These are phyloP conservation scores for Papilio polyxenes DNA, from an alignment of 1,140 invertebrate species.

Conservation along the genomic window DNA sequence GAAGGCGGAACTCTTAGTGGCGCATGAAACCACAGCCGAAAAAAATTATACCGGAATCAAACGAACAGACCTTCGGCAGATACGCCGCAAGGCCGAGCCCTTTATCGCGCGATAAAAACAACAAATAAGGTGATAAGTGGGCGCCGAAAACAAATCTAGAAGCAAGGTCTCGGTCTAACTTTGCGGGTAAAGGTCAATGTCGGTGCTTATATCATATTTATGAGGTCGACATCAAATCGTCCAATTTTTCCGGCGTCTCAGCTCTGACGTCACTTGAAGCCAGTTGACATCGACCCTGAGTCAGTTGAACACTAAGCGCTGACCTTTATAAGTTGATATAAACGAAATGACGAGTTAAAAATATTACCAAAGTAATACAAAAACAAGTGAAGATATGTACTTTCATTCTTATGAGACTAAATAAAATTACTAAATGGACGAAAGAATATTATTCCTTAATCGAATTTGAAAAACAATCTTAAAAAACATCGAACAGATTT, in stretches of 20 bases:
- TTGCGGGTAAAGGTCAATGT: constrained; percentile 74
- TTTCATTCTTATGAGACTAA: background rate
- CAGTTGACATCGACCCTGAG: constrained; percentile 8
- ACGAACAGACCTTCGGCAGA: constrained; percentile 54
- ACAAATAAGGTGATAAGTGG: constrained; percentile 56
- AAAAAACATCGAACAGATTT: background rate
- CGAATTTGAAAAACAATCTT: background rate
- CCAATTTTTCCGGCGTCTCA: constrained; percentile 56
- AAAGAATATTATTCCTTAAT: background rate
- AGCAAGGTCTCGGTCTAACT: constrained; percentile 62
- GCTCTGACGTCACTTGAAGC: constrained; percentile 1
- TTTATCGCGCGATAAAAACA: constrained; percentile 66
- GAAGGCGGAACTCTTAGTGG: constrained; percentile 60
- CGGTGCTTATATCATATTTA: constrained; percentile 48
- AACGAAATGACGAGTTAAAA: background rate
- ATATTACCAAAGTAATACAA: background rate
- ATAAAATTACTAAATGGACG: background rate
- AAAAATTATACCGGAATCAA: constrained; percentile 65
- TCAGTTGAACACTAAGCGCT: background rate
- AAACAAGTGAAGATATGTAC: background rate
- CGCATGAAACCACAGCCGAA: constrained; percentile 64
- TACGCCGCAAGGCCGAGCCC: constrained; percentile 65
- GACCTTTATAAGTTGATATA: background rate
- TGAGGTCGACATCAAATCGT: constrained; percentile 45
- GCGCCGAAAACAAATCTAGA: constrained; percentile 54